A percentile compares a stretch with the other conserved stretches of the same genome.
phyloP scores from a whole-genome alignment of 2,113 vertebrate species.

The Vulpes ferrilata region DNA sequence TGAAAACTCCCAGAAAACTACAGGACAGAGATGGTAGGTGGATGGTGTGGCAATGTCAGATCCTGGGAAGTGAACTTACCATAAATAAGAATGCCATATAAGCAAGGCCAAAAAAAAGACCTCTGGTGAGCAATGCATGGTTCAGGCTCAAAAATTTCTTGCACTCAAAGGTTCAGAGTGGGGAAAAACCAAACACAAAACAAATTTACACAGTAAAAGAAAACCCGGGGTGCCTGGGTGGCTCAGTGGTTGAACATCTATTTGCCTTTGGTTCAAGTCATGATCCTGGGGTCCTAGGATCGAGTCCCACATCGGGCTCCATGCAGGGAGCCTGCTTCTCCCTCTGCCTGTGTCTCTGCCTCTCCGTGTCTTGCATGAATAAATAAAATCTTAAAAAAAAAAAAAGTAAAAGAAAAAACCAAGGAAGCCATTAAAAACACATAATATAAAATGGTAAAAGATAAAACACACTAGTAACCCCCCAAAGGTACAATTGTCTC shows the following conservation, averaged over 20 bases:
- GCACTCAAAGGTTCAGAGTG: neutral
- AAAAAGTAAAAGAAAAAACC: too few relatives aligned
- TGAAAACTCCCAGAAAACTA: neutral
- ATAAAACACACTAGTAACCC: neutral
- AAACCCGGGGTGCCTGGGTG: too few relatives aligned
- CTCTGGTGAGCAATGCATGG: fast-evolving
- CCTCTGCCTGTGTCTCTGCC: too few relatives aligned
- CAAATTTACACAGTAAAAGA: neutral
- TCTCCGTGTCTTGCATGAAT: too few relatives aligned
- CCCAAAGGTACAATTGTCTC: neutral
- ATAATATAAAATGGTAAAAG: neutral
- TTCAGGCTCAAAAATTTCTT: neutral
- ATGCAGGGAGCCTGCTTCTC: too few relatives aligned
- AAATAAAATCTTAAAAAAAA: too few relatives aligned
- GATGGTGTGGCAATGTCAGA: neutral
- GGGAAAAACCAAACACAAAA: neutral
- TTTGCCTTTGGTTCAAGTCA: too few relatives aligned
- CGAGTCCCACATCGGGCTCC: too few relatives aligned
- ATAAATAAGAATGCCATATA: neutral
- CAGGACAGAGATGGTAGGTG: neutral
- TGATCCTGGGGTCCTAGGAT: too few relatives aligned
- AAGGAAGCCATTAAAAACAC: neutral
- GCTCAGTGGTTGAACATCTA: too few relatives aligned
- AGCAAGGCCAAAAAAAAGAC: neutral
- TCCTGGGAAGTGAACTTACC: neutral